phyloP scores from a whole-genome alignment of 2,888 invertebrate species.

The Strigamia crassipes region DNA sequence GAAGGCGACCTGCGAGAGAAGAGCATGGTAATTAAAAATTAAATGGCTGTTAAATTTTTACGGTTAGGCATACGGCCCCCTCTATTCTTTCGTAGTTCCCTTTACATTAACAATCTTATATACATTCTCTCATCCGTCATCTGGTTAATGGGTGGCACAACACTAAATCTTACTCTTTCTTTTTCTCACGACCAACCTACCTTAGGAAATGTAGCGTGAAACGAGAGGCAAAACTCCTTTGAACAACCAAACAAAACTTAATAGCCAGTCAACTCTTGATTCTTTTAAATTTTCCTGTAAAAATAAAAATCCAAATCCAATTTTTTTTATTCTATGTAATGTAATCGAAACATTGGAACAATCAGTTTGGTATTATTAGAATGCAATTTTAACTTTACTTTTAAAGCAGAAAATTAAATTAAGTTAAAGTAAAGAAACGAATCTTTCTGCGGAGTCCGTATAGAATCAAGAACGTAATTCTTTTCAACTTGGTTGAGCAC shows the following conservation, averaged over 20 bases:
- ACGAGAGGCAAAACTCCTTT: constrained; percentile 23
- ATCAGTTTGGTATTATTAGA: background rate
- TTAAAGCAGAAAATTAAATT: background rate
- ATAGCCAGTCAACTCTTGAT: background rate
- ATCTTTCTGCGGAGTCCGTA: background rate
- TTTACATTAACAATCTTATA: constrained; percentile 39
- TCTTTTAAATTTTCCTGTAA: background rate
- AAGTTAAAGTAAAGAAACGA: constrained; percentile 21
- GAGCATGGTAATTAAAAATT: constrained; percentile 46
- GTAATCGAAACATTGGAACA: background rate
- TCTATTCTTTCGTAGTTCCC: constrained; percentile 28
- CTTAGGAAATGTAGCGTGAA: constrained; percentile 37
- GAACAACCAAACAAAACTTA: constrained; percentile 37
- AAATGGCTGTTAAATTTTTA: constrained; percentile 47
- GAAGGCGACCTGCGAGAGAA: constrained; percentile 32
- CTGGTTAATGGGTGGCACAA: constrained; percentile 36
- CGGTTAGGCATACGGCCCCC: constrained; percentile 39
- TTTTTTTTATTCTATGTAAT: background rate
- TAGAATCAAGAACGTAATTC: constrained; percentile 29
- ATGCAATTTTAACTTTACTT: background rate
- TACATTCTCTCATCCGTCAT: constrained; percentile 37
- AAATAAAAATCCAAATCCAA: too few species aligned
- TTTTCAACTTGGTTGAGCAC: constrained; percentile 38
- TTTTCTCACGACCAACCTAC: background rate
- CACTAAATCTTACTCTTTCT: constrained; percentile 40